Evolutionary conservation across 2,888 invertebrate species (phyloP), one percentile per base, ranked within the genome.

Genomic region (Autographa pulchrina): DNA sequence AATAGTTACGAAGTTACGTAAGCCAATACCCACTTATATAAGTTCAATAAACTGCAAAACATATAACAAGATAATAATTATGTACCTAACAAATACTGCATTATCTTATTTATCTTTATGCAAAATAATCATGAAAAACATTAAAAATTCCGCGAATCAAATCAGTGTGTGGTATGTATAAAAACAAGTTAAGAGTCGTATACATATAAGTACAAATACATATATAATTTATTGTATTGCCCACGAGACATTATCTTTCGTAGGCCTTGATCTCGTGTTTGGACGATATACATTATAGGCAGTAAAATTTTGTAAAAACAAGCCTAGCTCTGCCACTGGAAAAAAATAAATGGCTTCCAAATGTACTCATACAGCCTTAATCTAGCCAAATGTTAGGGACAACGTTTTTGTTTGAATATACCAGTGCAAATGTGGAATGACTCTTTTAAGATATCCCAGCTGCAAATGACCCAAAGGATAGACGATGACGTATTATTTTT

Each of bases 31-130:
- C 43, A 48, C 1, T 25, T 71, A 9, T 59, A 25, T 31, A 60
- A 66, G 77, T 77, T 75, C 65, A 75, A 63, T 65, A 71, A 75
- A 75, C 77, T 66, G n/a, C 13, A 32, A 5, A 62, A 18, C 58
- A 25, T 38, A 61, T 14, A 43, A 13, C 14, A 25, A 16, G 20
- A 41, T 20, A 62, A 18, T 18, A 25, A 25, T 25, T 25, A 25
- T 25, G 25, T 25, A 6, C 13, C 14, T 20, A 16, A 38, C 14
- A 43, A 62, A 16, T 43, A 41, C 11, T 68, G 68, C 62, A 76
- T 76, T 73, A 76, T n/a, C n/a, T n/a, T n/a, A n/a, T n/a, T n/a
- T n/a, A n/a, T 76, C 78, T 58, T n/a, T 71, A 62, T 64, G 32
- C 18, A 43, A 72, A 35, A 52, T 63, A 52, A 5, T 61, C 54